Evolutionary conservation across 2,888 invertebrate species (phyloP).

Genomic region (Ichneumoninae sp.): DNA sequence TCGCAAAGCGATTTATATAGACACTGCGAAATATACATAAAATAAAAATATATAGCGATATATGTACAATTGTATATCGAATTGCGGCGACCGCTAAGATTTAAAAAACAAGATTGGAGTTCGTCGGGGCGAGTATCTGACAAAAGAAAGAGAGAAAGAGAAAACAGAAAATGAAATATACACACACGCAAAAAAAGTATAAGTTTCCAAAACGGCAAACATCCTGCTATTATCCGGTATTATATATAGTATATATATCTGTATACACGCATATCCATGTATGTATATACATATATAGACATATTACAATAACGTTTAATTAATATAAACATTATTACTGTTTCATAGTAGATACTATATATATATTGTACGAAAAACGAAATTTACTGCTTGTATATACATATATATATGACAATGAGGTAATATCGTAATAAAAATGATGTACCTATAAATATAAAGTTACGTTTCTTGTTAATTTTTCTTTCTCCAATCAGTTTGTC

Average conservation of each 20-base stretch:
- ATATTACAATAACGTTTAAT: constrained; percentile 60
- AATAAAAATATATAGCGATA: constrained; percentile 36
- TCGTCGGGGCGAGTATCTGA: constrained; percentile 48
- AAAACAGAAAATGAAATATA: constrained; percentile 45
- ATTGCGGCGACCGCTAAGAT: constrained; percentile 36
- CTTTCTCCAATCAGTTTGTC: constrained; percentile 38
- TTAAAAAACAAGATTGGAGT: constrained; percentile 34
- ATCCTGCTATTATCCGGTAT: constrained; percentile 65
- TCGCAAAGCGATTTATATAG: constrained; percentile 64
- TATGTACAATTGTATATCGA: constrained; percentile 54
- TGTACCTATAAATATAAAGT: constrained; percentile 72
- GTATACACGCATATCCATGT: constrained; percentile 55
- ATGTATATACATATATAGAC: constrained; percentile 48
- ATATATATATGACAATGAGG: constrained; percentile 73
- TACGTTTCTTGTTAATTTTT: constrained; percentile 16
- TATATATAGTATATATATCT: constrained; percentile 59
- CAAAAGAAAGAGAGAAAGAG: constrained; percentile 26
- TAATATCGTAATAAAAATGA: constrained; percentile 80
- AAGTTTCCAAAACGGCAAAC: constrained; percentile 60
- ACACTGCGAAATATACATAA: constrained; percentile 62
- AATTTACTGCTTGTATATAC: constrained; percentile 81
- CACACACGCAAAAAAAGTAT: constrained; percentile 50
- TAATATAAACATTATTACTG: constrained; percentile 67
- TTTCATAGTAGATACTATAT: constrained; percentile 77
- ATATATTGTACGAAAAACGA: constrained; percentile 75